Evolutionary conservation across 2,113 vertebrate species (phyloP), one percentile per base, ranked within the genome.

Genomic region (Galemys pyrenaicus): DNA sequence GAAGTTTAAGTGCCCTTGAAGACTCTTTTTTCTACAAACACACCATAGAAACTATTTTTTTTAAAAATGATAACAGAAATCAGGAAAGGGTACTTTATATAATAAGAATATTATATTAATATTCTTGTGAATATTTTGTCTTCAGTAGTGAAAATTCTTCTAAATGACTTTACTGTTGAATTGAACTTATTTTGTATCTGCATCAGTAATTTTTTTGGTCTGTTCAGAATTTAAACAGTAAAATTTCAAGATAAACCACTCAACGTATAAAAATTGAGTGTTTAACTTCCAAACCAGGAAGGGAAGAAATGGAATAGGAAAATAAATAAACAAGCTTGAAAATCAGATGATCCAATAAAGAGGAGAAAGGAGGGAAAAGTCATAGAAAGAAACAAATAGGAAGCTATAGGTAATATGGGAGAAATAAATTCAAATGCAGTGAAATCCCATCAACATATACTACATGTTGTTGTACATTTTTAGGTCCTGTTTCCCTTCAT

Each of bases 101-200:
- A n/a, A n/a, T n/a, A n/a, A n/a, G n/a, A n/a, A 60, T 5, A 35
- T 60, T 67, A 44, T 65, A 30, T 41, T 84, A 87, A 54, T 67
- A n/a, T 74, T 93, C 41, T 87, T 68, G 9, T 71, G 60, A 78
- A 46, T 93, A 62, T 82, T 67, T 82, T 73, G 54, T 81, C 13
- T 82, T 58, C 28, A 26, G 26, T 9, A 6, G 81, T 58, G 77
- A 87, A 86, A 19, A 6, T n/a, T 83, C 51, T 90, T 82, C 49
- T 58, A 32, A 44, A 19, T 87, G 71, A 30, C 64, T 87, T 87
- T 60, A 32, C 81, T 87, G 16, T 81, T 26, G 60, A 7, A 5
- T 65, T 65, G 68, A 28, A 64, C 68, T 78, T 17, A 28, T 82
- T 90, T 78, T 68, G 3, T n/a, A 51, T 83, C 51, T 90, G n/a